These are phyloP conservation scores for Stercorarius parasiticus DNA, from an alignment of 2,113 vertebrate species.

Conservation along the genomic window DNA sequence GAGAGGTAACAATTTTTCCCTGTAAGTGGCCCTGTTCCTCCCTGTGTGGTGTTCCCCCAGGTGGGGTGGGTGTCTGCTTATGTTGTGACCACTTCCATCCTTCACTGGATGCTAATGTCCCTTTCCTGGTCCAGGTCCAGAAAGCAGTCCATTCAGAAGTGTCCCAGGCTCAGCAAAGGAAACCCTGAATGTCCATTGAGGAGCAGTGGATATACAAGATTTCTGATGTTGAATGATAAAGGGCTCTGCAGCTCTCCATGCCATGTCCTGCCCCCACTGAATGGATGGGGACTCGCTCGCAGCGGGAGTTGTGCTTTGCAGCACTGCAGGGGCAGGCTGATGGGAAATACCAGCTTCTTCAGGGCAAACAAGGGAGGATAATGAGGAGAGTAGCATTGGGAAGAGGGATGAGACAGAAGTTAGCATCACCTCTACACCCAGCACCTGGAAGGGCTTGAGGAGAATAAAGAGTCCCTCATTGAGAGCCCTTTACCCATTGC, in stretches of 20 bases:
- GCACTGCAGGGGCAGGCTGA: background rate
- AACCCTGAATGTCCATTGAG: background rate
- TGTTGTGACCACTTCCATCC: background rate
- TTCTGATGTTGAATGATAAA: background rate
- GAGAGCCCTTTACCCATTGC: background rate
- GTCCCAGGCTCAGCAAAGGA: background rate
- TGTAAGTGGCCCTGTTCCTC: background rate
- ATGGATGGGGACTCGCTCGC: background rate
- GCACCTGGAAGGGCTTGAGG: background rate
- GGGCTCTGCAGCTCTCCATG: background rate
- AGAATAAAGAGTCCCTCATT: background rate
- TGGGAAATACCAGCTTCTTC: background rate
- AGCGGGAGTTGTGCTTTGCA: background rate
- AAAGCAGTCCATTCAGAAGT: background rate
- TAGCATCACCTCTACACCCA: background rate
- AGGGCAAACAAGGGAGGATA: background rate
- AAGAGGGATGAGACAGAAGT: background rate
- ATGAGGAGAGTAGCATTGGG: background rate
- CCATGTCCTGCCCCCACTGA: no score
- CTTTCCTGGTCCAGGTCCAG: background rate
- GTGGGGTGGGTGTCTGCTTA: background rate
- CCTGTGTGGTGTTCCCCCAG: background rate
- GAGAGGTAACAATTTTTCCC: background rate
- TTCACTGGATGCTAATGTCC: background rate
- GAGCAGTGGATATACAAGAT: background rate